Evolutionary conservation across 2,797 vertebrate genomes (phyloP), one percentile per base, ranked within the genome.

Genomic region (Eulemur coronatus): DNA sequence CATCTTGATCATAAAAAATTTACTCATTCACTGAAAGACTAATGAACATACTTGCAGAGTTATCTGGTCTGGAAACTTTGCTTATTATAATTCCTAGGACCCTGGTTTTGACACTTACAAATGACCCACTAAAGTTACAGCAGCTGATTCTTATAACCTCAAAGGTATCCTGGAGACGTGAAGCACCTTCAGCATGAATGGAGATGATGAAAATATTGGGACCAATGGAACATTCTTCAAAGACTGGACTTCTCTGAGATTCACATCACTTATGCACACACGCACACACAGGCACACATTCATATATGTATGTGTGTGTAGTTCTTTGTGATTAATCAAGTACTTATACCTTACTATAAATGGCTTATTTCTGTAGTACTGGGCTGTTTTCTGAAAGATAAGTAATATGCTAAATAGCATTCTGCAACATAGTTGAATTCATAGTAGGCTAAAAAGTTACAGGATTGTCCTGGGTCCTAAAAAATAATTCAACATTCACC

Each of bases 1-100:
- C 57, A 84, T 63, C 97, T 89, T 65, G 78, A 79, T 92, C 46
- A 30, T 20, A 93, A 96, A 88, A 97, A 98, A 91, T 18, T 57
- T 8, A 84, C 0, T 35, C 46, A 33, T 65, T 93, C 82, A 78
- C 48, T 93, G 52, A 96, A 97, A 97, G 59, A 88, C 84, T 92
- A 90, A 89, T 57, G 70, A 96, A 94, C 20, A 81, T 63, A 63
- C 4, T 30, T 35, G 41, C 50, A 84, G 38, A 84, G 43, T 81
- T 95, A 63, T 92, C 52, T 69, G 50, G 72, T 76, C 43, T 72
- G 5, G n/a, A 96, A 94, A 89, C 61, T 89, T 96, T 81, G 84
- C 46, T 96, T 96, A 79, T 97, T 80, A 61, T 52, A 67, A 90
- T 87, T 95, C n/a, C n/a, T 41, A 79, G 9, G 41, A 89, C 38